These are phyloP conservation scores for Macquaria ambigua DNA, from an alignment of 2,113 vertebrate species.

Conservation along the genomic window DNA sequence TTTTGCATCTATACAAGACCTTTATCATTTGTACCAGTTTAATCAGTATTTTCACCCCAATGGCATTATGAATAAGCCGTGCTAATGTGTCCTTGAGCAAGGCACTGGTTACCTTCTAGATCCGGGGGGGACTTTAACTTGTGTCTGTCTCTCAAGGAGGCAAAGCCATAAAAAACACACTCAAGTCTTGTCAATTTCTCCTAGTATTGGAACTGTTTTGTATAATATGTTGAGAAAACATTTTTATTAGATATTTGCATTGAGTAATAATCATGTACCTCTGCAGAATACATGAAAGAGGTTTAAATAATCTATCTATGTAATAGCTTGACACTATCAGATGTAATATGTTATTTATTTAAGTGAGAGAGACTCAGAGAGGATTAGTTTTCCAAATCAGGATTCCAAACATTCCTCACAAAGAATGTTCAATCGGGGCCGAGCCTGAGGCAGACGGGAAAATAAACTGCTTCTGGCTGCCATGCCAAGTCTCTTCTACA, in stretches of 20 bases:
- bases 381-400: constrained; percentile 62
- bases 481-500: constrained; percentile 16
- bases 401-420: constrained; percentile 81
- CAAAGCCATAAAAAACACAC: not conserved
- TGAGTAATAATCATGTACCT: not conserved
- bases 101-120: not conserved
- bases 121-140: not conserved
- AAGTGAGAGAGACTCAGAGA: constrained; percentile 17
- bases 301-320: not conserved
- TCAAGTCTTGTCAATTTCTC: not conserved
- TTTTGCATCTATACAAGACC: not conserved
- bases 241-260: not conserved
- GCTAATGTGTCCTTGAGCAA: constrained; percentile 18
- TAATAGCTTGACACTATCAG: not conserved
- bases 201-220: not conserved
- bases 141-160: not conserved
- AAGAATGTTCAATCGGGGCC: constrained; percentile 73
- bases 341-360: constrained; percentile 34
- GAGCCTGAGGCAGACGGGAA: constrained; percentile 57
- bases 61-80: not conserved
- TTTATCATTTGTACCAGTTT: not conserved
- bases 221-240: not conserved
- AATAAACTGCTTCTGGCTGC: constrained; percentile 65
- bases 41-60: not conserved
- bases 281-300: not conserved